These are phyloP conservation scores for Tenthredo mesomela DNA, from an alignment of 2,888 invertebrate species.

Conservation along the genomic window DNA sequence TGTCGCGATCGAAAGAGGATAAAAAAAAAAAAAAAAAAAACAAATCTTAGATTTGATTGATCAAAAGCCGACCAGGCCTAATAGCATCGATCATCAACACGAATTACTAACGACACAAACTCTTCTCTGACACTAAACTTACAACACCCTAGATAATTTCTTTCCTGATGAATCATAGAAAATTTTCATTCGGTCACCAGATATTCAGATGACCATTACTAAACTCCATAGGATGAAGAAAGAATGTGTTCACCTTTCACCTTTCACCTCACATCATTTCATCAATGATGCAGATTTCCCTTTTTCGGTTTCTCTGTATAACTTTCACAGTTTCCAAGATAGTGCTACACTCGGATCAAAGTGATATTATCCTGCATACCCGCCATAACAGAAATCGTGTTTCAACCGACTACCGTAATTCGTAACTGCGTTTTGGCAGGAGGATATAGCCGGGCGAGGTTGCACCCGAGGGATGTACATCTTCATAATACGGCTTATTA, in stretches of 20 bases:
- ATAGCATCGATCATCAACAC: slow-evolving; percentile 17
- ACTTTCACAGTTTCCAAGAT: not conserved
- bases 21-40: slow-evolving; percentile 32
- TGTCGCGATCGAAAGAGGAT: slow-evolving; percentile 19
- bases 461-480: slow-evolving; percentile 48
- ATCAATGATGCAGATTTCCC: not conserved
- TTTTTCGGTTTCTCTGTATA: not conserved
- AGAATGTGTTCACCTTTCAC: not conserved
- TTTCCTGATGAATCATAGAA: not conserved
- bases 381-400: not conserved
- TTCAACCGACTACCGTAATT: not conserved
- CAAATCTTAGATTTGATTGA: slow-evolving; percentile 2
- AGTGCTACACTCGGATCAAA: not conserved
- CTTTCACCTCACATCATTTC: not conserved
- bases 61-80: not conserved
- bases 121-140: not conserved
- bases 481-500: slow-evolving; percentile 75
- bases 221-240: not conserved
- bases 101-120: slow-evolving; percentile 2
- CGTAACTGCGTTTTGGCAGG: slow-evolving; percentile 21
- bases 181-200: not conserved
- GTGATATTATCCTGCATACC: too few relatives aligned
- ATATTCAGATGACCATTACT: not conserved
- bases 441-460: slow-evolving; percentile 5
- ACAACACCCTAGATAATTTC: not conserved